Conservation (phyloP, 2,888 invertebrate species). For the Dasypogon diadema region DNA sequence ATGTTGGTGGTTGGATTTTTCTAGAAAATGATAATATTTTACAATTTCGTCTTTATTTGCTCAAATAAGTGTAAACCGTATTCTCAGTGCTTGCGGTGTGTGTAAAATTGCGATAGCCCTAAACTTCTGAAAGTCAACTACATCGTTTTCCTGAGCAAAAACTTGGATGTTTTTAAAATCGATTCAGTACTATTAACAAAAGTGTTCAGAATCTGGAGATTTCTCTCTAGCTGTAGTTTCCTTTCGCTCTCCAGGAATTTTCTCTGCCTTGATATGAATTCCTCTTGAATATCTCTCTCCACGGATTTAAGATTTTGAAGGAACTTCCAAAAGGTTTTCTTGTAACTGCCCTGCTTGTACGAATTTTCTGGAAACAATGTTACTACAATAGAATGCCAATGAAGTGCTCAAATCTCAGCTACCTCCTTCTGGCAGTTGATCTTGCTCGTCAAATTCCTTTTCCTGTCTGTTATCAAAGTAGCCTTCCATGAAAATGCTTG, state of each 20-base stretch:
- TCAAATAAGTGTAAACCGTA: too few species aligned
- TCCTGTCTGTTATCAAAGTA: background rate
- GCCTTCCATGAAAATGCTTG: background rate
- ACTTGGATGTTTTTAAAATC: slow-evolving; percentile 16
- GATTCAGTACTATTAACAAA: slow-evolving; percentile 1
- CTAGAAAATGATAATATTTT: too few species aligned
- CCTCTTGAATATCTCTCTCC: slow-evolving; percentile 50
- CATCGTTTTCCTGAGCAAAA: background rate
- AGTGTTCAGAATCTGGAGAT: slow-evolving; percentile 5
- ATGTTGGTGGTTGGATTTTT: too few species aligned
- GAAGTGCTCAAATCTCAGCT: too few species aligned
- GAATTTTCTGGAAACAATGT: slow-evolving; percentile 7
- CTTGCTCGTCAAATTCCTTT: background rate
- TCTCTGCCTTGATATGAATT: slow-evolving; percentile 49
- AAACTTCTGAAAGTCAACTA: too few species aligned
- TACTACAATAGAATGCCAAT: too few species aligned
- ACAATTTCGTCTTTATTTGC: too few species aligned
- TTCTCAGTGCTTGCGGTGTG: too few species aligned
- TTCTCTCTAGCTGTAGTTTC: slow-evolving; percentile 35
- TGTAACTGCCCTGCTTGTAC: slow-evolving; percentile 51
- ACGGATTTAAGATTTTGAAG: slow-evolving; percentile 48
- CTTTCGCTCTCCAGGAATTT: slow-evolving; percentile 33
- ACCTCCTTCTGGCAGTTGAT: background rate
- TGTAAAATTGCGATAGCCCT: too few species aligned
- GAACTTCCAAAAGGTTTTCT: slow-evolving; percentile 51